Percentiles rank a stretch among this genome's conserved stretches.
These are phyloP conservation scores for Linnaemya vulpina DNA, from an alignment of 2,888 invertebrate species.

Conservation along the genomic window DNA sequence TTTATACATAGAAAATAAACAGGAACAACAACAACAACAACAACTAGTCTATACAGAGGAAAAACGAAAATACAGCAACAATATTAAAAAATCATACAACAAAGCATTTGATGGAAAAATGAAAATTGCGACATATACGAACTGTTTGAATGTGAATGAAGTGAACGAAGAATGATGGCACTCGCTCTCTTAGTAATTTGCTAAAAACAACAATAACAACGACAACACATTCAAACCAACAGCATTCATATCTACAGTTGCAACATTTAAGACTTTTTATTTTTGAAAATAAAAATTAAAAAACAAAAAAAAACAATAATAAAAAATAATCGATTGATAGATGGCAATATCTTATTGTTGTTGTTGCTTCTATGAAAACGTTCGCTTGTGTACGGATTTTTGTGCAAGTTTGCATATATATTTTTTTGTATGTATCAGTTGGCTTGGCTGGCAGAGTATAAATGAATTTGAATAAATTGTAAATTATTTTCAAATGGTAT, in stretches of 20 bases:
- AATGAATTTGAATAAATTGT: slow-evolving; percentile 69
- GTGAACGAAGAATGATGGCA: slow-evolving; percentile 10
- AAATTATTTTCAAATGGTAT: slow-evolving; percentile 59
- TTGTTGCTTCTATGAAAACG: slow-evolving; percentile 1
- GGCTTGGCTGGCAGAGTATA: slow-evolving; percentile 38
- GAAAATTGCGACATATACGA: slow-evolving; percentile 67
- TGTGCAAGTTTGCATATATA: slow-evolving; percentile 6
- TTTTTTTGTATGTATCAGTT: slow-evolving; percentile 13
- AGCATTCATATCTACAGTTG: slow-evolving; percentile 50
- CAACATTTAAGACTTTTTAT: slow-evolving; percentile 62
- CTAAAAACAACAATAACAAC: slow-evolving; percentile 32
- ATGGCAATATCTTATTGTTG: slow-evolving; percentile 46
- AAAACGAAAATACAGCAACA: slow-evolving; percentile 29
- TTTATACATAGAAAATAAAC: slow-evolving; percentile 32
- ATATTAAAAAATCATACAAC: slow-evolving; percentile 51
- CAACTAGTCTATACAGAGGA: slow-evolving; percentile 4
- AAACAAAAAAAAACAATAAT: slow-evolving; percentile 28
- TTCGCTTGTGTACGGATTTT: slow-evolving; percentile 13
- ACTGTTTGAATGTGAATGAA: slow-evolving; percentile 27
- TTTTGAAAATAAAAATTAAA: slow-evolving; percentile 37
- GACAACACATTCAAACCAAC: slow-evolving; percentile 30
- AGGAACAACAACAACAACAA: slow-evolving; percentile 35
- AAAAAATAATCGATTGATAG: slow-evolving; percentile 67
- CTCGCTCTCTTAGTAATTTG: slow-evolving; percentile 28
- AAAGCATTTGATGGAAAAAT: slow-evolving; percentile 66